Conservation (phyloP, 2,888 invertebrate genomes). For the Galerucella calmariensis region DNA sequence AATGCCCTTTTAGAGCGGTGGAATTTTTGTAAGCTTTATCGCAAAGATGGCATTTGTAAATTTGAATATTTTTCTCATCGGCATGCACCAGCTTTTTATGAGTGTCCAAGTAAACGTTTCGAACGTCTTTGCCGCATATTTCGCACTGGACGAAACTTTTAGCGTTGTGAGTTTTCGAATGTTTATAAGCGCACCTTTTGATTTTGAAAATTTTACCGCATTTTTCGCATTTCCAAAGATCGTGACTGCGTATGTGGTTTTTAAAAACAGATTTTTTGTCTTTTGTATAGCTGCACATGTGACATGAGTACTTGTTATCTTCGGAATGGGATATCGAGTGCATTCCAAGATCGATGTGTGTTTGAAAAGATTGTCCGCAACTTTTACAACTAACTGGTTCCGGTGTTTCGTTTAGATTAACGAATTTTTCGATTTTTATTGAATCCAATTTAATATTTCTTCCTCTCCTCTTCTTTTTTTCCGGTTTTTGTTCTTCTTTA, state of each 20-base stretch:
- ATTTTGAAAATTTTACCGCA: conserved; percentile 66
- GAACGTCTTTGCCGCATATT: conserved; percentile 68
- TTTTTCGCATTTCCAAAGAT: conserved; percentile 64
- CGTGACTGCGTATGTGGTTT: conserved; percentile 65
- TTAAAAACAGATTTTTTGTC: conserved; percentile 57
- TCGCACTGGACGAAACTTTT: conserved; percentile 67
- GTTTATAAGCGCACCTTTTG: conserved; percentile 66
- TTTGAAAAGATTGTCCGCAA: conserved; percentile 57
- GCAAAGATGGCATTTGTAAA: conserved; percentile 41
- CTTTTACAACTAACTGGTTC: conserved; percentile 59
- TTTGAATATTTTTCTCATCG: conserved; percentile 33
- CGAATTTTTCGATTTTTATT: conserved; percentile 39
- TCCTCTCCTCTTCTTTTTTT: conserved; percentile 22
- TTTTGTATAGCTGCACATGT: conserved; percentile 57
- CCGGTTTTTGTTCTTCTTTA: conserved; percentile 9
- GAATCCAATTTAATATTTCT: conserved; percentile 36
- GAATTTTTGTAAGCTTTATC: conserved; percentile 42
- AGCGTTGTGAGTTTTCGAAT: conserved; percentile 66
- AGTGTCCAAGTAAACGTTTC: conserved; percentile 38
- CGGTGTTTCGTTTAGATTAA: conserved; percentile 49
- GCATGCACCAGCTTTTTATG: conserved; percentile 41
- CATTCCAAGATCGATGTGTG: conserved; percentile 56
- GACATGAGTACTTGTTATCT: conserved; percentile 57
- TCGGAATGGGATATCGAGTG: conserved; percentile 56
- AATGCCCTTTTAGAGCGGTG: conserved; percentile 40